These are phyloP conservation scores for Aspidoscelis tigris DNA, from an alignment of 2,113 vertebrate species.

Conservation along the genomic window DNA sequence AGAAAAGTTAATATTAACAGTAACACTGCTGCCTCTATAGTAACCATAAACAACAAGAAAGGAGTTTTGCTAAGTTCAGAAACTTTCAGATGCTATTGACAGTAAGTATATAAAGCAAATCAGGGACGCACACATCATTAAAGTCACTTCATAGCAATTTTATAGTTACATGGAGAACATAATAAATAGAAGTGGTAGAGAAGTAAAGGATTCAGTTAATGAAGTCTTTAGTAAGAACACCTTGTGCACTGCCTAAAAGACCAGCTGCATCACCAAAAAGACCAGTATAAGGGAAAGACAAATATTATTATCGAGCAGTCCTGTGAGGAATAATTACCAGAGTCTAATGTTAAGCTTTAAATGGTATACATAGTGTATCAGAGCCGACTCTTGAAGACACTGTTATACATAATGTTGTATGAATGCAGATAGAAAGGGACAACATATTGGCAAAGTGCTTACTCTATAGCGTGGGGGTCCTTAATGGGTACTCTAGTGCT, in stretches of 20 bases:
- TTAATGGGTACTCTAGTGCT: too few species aligned
- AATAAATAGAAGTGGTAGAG: constrained; percentile 40
- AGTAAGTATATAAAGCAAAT: background rate
- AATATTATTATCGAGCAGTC: constrained; percentile 39
- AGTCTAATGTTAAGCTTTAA: constrained; percentile 52
- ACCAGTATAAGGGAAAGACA: constrained; percentile 56
- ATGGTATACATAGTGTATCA: constrained; percentile 23
- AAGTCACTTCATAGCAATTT: constrained; percentile 24
- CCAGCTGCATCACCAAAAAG: constrained; percentile 50
- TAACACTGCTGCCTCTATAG: rapidly evolving
- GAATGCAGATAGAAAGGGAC: constrained; percentile 6
- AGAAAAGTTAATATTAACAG: background rate
- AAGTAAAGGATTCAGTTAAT: constrained; percentile 26
- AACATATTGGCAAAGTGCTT: constrained; percentile 38
- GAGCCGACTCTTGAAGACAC: constrained; percentile 20
- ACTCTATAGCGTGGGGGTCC: background rate
- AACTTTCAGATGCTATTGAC: background rate
- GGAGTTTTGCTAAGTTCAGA: background rate
- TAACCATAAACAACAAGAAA: background rate
- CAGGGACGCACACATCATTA: constrained; percentile 20
- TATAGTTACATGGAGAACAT: background rate
- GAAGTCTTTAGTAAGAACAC: constrained; percentile 53
- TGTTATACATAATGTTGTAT: constrained; percentile 6
- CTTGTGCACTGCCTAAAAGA: constrained; percentile 50
- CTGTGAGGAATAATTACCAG: constrained; percentile 48